phyloP scores from a whole-genome alignment of 2,113 vertebrate genomes.

The Prochilodus magdalenae region DNA sequence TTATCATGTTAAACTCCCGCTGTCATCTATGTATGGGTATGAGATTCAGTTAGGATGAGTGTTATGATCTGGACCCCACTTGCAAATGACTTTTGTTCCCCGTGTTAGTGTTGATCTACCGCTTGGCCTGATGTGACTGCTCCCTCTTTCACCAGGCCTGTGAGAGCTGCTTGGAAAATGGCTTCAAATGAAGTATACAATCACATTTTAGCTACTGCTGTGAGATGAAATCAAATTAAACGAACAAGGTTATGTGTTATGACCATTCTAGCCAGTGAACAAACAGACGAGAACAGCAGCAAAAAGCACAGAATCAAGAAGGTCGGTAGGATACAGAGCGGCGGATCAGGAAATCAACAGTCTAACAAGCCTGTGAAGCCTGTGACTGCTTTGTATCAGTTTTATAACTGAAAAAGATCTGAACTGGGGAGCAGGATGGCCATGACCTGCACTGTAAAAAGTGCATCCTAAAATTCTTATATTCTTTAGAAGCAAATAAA shows the following conservation, averaged over 20 bases:
- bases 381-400: too few species aligned
- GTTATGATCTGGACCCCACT: not conserved
- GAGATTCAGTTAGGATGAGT: not conserved
- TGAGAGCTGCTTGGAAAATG: not conserved
- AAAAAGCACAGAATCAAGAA: not conserved
- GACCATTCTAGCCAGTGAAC: not conserved
- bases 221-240: conserved; percentile 4
- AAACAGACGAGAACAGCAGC: not conserved
- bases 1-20: too few species aligned
- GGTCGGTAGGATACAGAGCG: not conserved
- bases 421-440: too few species aligned
- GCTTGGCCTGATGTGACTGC: not conserved
- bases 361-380: too few species aligned
- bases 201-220: not conserved
- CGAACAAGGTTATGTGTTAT: not conserved
- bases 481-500: too few species aligned
- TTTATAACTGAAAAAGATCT: too few species aligned
- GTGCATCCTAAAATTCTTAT: too few species aligned
- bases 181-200: conserved; percentile 9
- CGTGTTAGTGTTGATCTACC: not conserved
- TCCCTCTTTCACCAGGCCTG: not conserved
- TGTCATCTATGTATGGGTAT: too few species aligned
- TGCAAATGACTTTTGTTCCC: not conserved
- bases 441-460: too few species aligned
- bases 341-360: too few species aligned